Evolutionary conservation across 2,113 vertebrate genomes (phyloP).

Genomic region (Spermophilus dauricus): DNA sequence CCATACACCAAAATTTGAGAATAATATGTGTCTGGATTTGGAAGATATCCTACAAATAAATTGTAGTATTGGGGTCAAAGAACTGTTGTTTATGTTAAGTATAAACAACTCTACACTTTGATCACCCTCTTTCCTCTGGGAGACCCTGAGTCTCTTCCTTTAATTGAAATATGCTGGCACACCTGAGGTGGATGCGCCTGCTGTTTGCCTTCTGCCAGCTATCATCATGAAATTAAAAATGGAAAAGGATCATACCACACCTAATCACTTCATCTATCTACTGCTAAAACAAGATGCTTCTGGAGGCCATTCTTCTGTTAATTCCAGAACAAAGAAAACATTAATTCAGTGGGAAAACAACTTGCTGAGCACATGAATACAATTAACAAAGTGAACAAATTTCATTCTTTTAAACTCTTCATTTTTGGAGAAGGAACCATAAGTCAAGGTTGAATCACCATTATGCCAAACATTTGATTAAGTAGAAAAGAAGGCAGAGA

Average conservation of each 20-base stretch:
- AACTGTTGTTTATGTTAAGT: conserved; percentile 54
- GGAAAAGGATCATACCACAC: conserved; percentile 19
- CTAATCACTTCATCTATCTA: conserved; percentile 44
- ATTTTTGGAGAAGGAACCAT: neutral
- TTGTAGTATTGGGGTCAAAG: neutral
- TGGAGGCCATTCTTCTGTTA: neutral
- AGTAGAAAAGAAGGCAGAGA: neutral
- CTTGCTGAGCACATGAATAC: neutral
- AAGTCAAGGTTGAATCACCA: neutral
- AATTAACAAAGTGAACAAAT: neutral
- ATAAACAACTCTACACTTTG: conserved; percentile 58
- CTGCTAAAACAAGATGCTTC: conserved; percentile 57
- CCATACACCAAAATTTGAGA: conserved; percentile 29
- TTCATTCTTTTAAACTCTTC: neutral
- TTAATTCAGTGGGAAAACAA: conserved; percentile 37
- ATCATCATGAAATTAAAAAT: conserved; percentile 51
- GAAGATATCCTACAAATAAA: conserved; percentile 65
- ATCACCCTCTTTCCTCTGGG: conserved; percentile 42
- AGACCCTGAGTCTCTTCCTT: conserved; percentile 35
- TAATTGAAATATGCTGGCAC: conserved; percentile 61
- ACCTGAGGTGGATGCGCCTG: conserved; percentile 53
- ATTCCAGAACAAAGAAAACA: conserved; percentile 33
- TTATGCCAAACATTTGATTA: neutral
- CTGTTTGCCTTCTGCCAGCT: conserved; percentile 46
- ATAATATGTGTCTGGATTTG: conserved; percentile 54